phyloP scores from a whole-genome alignment of 2,113 vertebrate genomes.

The Cebus imitator region DNA sequence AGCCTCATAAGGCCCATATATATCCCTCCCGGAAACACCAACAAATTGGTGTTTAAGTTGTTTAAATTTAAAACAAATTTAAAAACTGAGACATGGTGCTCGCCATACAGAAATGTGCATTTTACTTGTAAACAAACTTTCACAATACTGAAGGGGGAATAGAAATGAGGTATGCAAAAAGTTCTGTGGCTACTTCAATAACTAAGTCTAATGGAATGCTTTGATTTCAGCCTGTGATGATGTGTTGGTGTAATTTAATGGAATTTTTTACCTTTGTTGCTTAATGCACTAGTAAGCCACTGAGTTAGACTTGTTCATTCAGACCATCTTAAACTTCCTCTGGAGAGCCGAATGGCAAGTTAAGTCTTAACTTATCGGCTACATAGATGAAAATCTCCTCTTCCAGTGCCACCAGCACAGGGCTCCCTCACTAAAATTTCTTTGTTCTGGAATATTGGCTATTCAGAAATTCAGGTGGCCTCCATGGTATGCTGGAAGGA shows the following conservation, averaged over 20 bases:
- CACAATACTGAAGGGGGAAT: not conserved
- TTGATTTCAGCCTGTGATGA: not conserved
- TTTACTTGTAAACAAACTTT: not conserved
- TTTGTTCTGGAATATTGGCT: not conserved
- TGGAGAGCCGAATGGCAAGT: too few species aligned
- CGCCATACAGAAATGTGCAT: not conserved
- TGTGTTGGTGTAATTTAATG: not conserved
- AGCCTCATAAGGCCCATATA: not conserved
- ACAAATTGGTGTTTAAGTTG: not conserved
- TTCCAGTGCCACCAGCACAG: not conserved
- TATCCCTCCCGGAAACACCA: not conserved
- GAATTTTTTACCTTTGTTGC: not conserved
- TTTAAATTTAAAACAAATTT: not conserved
- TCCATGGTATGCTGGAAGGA: not conserved
- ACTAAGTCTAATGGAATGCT: not conserved
- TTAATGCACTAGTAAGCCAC: not conserved
- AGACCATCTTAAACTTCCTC: not conserved
- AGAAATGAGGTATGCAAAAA: not conserved
- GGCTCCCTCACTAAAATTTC: not conserved
- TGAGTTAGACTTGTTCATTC: not conserved
- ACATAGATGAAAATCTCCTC: not conserved
- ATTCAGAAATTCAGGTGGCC: not conserved
- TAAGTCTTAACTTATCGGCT: not conserved
- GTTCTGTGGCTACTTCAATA: not conserved
- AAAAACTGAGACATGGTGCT: not conserved